These are phyloP conservation scores for Nephrotoma flavescens DNA, from an alignment of 2,888 invertebrate genomes.

Conservation along the genomic window DNA sequence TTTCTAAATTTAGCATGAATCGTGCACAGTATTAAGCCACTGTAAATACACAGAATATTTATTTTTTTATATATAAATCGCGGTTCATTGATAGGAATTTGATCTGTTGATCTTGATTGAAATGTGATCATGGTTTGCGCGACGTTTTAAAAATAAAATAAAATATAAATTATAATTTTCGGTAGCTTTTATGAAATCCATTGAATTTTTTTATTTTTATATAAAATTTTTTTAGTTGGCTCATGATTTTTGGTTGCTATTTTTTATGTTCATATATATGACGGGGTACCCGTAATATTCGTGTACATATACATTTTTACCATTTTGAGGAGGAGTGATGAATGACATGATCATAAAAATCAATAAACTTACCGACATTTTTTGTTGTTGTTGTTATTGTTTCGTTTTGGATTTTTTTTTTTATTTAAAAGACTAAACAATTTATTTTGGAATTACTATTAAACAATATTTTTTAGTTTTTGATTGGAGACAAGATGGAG, in stretches of 20 bases:
- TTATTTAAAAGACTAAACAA: not conserved
- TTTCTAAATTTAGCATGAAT: no score
- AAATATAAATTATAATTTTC: slow-evolving; percentile 1
- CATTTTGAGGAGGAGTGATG: slow-evolving; percentile 3
- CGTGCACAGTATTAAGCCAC: not conserved
- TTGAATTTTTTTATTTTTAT: not conserved
- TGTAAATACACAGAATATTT: not conserved
- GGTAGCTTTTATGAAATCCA: slow-evolving; percentile 1
- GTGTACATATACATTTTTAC: not conserved
- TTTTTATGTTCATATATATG: not conserved
- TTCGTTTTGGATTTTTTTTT: not conserved
- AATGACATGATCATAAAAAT: slow-evolving; percentile 2
- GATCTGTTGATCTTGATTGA: slow-evolving; percentile 4
- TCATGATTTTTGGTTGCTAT: not conserved
- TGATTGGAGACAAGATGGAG: slow-evolving; percentile 4
- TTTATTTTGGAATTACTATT: not conserved
- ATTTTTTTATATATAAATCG: not conserved
- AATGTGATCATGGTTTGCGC: slow-evolving; percentile 1
- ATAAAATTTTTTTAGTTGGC: not conserved
- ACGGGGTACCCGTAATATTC: not conserved
- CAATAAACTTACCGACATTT: not conserved
- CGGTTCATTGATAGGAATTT: slow-evolving; percentile 4
- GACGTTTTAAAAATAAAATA: not conserved
- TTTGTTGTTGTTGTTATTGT: not conserved
- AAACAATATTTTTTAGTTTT: not conserved